phyloP scores from a whole-genome alignment of 2,797 vertebrate species.

The Eutrigla gurnardus region DNA sequence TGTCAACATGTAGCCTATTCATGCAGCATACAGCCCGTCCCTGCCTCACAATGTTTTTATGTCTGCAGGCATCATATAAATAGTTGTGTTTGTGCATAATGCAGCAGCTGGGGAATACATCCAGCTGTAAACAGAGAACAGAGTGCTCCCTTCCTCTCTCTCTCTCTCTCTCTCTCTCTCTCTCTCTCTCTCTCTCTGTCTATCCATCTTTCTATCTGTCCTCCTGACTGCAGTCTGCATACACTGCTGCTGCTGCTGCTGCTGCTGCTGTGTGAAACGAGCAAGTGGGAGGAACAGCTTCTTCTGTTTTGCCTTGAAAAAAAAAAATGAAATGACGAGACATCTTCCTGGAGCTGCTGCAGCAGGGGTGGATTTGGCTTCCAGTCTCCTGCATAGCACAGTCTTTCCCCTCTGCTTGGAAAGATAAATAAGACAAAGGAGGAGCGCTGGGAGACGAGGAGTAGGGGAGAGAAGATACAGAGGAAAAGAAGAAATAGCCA shows the following conservation, averaged over 20 bases:
- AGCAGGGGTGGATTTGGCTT: constrained; percentile 66
- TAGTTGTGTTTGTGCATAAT: constrained; percentile 64
- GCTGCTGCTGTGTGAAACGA: constrained; percentile 59
- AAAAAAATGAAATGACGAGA: constrained; percentile 58
- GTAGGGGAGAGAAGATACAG: constrained; percentile 15
- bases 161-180: constrained; percentile 21
- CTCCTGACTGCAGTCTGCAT: constrained; percentile 76
- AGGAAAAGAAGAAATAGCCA: constrained; percentile 35
- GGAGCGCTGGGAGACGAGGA: constrained; percentile 17
- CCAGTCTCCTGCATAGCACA: constrained; percentile 70
- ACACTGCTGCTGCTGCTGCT: constrained; percentile 59
- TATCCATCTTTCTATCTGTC: constrained; percentile 69
- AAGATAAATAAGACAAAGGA: constrained; percentile 57
- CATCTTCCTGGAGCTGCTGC: constrained; percentile 65
- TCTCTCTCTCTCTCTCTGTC: constrained; percentile 43
- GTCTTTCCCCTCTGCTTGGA: constrained; percentile 49
- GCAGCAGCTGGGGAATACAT: constrained; percentile 73
- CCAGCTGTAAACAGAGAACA: constrained; percentile 71
- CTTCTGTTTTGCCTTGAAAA: constrained; percentile 48
- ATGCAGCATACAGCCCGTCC: constrained; percentile 36
- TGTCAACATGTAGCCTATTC: constrained; percentile 60
- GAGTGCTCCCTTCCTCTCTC: constrained; percentile 28
- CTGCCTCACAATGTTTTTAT: constrained; percentile 29
- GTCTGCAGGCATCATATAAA: constrained; percentile 60
- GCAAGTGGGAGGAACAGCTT: constrained; percentile 68